phyloP scores from a whole-genome alignment of 2,113 vertebrate genomes.

The Rhea pennata region DNA sequence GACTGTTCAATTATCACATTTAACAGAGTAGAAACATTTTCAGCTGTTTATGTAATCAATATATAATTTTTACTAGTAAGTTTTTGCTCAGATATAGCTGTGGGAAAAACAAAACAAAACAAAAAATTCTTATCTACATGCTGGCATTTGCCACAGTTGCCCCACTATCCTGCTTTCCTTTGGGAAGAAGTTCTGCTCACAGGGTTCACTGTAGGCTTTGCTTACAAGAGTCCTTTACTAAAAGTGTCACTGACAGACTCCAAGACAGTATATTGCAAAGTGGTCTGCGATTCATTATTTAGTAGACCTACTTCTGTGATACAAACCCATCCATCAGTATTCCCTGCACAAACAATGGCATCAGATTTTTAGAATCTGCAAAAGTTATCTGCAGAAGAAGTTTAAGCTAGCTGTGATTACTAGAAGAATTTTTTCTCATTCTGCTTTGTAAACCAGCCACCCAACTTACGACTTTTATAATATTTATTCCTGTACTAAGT shows the following conservation, averaged over 20 bases:
- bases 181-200: neutral
- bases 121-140: neutral
- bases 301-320: neutral
- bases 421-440: neutral
- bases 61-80: neutral
- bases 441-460: neutral
- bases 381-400: rapidly evolving
- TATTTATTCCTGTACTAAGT: neutral
- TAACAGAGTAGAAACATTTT: neutral
- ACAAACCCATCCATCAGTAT: neutral
- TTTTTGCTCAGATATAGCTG: neutral
- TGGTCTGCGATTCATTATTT: neutral
- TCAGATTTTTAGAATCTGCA: neutral
- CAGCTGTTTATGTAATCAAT: neutral
- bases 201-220: neutral
- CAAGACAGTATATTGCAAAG: neutral
- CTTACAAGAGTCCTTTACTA: neutral
- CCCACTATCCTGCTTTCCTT: neutral
- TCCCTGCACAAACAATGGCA: neutral
- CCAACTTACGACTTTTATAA: neutral
- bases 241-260: neutral
- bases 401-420: neutral
- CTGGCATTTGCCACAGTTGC: neutral
- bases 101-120: neutral
- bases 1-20: neutral